These are phyloP conservation scores for Brachyrhaphis roseni DNA, from an alignment of 2,797 vertebrate species.

Conservation along the genomic window DNA sequence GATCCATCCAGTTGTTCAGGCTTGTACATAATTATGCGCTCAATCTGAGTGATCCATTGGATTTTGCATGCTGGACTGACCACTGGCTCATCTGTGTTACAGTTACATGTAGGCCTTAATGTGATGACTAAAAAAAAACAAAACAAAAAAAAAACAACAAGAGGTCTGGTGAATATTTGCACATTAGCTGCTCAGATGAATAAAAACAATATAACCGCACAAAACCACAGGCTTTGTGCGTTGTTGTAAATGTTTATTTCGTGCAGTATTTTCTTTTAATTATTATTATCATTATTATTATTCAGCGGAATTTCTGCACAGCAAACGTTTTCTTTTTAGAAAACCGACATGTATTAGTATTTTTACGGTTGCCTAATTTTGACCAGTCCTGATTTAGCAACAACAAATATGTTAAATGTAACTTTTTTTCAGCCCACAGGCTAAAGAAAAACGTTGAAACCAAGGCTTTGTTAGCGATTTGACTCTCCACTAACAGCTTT, in stretches of 20 bases:
- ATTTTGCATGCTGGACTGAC: slow-evolving; percentile 79
- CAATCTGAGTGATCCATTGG: slow-evolving; percentile 64
- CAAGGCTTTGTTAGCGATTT: not conserved
- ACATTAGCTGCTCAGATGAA: slow-evolving; percentile 74
- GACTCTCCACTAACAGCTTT: not conserved
- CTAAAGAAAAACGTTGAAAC: not conserved
- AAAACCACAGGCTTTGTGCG: slow-evolving; percentile 8
- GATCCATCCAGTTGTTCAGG: slow-evolving; percentile 31
- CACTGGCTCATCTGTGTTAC: slow-evolving; percentile 63
- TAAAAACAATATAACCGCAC: slow-evolving; percentile 67
- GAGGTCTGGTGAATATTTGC: slow-evolving; percentile 71
- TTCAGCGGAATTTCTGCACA: not conserved
- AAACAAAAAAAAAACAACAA: slow-evolving; percentile 3
- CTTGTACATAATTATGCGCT: slow-evolving; percentile 75
- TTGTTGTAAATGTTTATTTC: slow-evolving; percentile 23
- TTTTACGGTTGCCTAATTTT: not conserved
- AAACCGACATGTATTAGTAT: not conserved
- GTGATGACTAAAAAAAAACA: slow-evolving; percentile 43
- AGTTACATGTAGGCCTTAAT: slow-evolving; percentile 49
- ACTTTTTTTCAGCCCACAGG: not conserved
- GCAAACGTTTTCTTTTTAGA: not conserved
- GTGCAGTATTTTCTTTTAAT: not conserved
- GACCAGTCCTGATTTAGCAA: not conserved
- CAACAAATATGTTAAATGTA: not conserved
- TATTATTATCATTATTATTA: too few relatives aligned